phyloP scores from a whole-genome alignment of 2,888 invertebrate genomes.

The Bellardia pandia region DNA sequence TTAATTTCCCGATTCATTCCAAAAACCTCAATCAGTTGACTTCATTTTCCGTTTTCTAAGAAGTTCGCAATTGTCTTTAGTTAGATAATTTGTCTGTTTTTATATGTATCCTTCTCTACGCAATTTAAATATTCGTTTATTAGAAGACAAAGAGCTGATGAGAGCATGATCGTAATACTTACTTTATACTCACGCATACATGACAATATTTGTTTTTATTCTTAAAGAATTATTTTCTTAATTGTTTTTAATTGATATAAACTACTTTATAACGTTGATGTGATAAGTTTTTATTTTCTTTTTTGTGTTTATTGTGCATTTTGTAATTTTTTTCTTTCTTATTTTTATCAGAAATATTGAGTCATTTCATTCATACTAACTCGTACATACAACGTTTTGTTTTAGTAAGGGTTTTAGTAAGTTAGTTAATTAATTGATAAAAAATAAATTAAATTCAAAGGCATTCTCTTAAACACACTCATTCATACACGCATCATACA shows the following conservation, averaged over 20 bases:
- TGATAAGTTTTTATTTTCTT: conserved; percentile 61
- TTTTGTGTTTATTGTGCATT: conserved; percentile 9
- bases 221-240: conserved; percentile 76
- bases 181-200: too few relatives aligned
- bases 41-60: too few relatives aligned
- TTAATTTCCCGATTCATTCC: too few relatives aligned
- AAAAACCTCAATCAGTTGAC: too few relatives aligned
- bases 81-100: neutral
- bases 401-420: neutral
- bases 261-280: conserved; percentile 75
- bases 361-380: conserved; percentile 55
- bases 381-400: neutral
- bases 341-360: conserved; percentile 66
- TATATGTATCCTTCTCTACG: neutral
- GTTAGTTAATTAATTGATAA: conserved; percentile 52
- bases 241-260: conserved; percentile 83
- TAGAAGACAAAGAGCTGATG: too few relatives aligned
- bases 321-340: conserved; percentile 48
- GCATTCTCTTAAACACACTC: neutral
- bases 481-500: too few relatives aligned
- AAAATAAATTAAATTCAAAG: conserved; percentile 47
- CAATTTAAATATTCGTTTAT: neutral
- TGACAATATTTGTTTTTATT: conserved; percentile 12
- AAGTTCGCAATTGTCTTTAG: too few relatives aligned
- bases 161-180: too few relatives aligned